Percentiles rank a stretch among this genome's conserved stretches.
Evolutionary conservation across 53 echinoderm and acorn worm genomes (phyloP).

Genomic region (Actinopyga echinites): DNA sequence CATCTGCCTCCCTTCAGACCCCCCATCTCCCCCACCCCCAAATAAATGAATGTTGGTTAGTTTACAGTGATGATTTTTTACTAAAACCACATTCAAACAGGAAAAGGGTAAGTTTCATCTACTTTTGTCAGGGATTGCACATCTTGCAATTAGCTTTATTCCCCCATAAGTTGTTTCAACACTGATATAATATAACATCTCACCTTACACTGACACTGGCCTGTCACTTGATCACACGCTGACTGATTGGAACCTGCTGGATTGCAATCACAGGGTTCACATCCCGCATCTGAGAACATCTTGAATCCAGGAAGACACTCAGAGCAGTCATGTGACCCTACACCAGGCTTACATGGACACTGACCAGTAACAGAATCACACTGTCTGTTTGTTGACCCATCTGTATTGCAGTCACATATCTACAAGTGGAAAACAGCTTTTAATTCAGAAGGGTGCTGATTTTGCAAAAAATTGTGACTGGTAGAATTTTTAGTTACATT

Average conservation of each 20-base stretch:
- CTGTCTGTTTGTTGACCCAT: slow-evolving; percentile 69
- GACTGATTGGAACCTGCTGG: slow-evolving; percentile 54
- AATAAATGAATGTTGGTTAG: too few species aligned
- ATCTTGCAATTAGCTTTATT: too few species aligned
- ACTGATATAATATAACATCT: not conserved
- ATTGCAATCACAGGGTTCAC: slow-evolving; percentile 74
- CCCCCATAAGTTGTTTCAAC: too few species aligned
- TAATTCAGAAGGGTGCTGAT: too few species aligned
- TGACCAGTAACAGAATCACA: slow-evolving; percentile 73
- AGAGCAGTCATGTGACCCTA: slow-evolving; percentile 71
- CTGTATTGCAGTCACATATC: slow-evolving; percentile 76
- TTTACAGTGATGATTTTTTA: too few species aligned
- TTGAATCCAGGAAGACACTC: slow-evolving; percentile 78
- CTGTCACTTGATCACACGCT: slow-evolving; percentile 69
- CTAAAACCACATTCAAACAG: too few species aligned
- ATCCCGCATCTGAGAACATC: slow-evolving; percentile 59
- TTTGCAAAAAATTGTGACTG: too few species aligned
- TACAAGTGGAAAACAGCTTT: slow-evolving; percentile 16
- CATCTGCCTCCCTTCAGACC: too few species aligned
- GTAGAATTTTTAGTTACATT: too few species aligned
- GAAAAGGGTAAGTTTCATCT: too few species aligned
- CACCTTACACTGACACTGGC: slow-evolving; percentile 93
- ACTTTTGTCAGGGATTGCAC: too few species aligned
- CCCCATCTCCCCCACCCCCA: too few species aligned
- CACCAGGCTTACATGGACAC: slow-evolving; percentile 79